Conservation (phyloP, 2,888 invertebrate species). For the Athripsodes cinereus region DNA sequence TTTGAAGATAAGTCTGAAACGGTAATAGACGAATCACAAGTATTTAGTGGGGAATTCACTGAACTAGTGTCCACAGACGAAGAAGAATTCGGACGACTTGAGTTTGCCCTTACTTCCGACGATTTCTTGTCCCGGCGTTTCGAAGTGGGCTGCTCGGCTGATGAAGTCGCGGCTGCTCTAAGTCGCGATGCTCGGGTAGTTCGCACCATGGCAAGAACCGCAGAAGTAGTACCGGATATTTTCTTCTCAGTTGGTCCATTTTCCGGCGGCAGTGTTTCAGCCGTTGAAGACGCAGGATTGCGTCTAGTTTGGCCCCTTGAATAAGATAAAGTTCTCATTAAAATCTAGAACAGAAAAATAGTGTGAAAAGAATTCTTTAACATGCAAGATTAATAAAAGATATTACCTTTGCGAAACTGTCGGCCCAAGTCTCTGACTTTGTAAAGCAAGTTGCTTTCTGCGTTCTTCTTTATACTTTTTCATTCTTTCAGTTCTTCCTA, state of each 20-base stretch:
- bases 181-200: slow-evolving; percentile 67
- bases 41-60: background rate
- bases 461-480: slow-evolving; percentile 69
- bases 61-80: background rate
- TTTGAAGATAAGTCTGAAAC: background rate
- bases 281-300: background rate
- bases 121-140: slow-evolving; percentile 4
- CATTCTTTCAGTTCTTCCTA: slow-evolving; percentile 57
- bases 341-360: background rate
- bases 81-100: background rate
- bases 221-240: slow-evolving; percentile 22
- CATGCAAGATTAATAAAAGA: too few relatives aligned
- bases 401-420: slow-evolving; percentile 3
- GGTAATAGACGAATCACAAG: background rate
- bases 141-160: background rate
- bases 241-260: background rate
- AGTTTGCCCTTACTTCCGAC: background rate
- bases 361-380: too few relatives aligned
- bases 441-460: slow-evolving; percentile 55
- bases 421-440: background rate
- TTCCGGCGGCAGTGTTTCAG: background rate
- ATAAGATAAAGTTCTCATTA: too few relatives aligned
- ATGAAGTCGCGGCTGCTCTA: slow-evolving; percentile 48
- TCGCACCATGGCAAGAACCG: slow-evolving; percentile 45
- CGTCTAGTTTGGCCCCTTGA: too few relatives aligned